Percentiles rank a stretch among this genome's conserved stretches.
Conservation (phyloP, 2,113 vertebrate species). For the Helogale parvula region DNA sequence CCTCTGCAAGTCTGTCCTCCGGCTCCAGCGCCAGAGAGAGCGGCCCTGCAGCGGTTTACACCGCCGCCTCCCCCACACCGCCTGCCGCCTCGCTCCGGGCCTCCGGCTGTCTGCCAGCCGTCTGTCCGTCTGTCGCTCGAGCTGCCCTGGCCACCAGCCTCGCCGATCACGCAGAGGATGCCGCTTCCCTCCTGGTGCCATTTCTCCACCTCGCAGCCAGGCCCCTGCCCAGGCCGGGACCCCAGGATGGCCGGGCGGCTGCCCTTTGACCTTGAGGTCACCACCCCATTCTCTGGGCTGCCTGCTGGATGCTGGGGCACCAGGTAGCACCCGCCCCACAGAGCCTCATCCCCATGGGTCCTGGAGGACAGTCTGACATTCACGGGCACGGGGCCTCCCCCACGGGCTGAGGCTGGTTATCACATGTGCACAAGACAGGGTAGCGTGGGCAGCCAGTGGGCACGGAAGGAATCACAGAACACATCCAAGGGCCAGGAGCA, state of each 20-base stretch:
- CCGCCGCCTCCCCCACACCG: neutral
- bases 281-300: neutral
- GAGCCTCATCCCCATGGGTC: neutral
- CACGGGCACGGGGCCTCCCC: neutral
- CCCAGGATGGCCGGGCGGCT: neutral
- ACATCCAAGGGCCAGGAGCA: neutral
- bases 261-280: too few relatives aligned
- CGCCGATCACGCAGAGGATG: rapidly evolving
- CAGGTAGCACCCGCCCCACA: too few relatives aligned
- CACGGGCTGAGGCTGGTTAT: neutral
- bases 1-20: neutral
- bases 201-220: rapidly evolving
- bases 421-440: too few relatives aligned
- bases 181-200: rapidly evolving
- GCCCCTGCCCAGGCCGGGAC: rapidly evolving
- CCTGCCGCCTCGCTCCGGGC: neutral
- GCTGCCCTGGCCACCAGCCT: neutral
- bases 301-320: neutral
- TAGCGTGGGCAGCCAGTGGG: neutral
- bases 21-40: rapidly evolving
- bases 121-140: neutral
- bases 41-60: neutral
- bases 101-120: neutral
- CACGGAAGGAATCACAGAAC: too few relatives aligned
- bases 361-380: neutral